Evolutionary conservation across 2,113 vertebrate species (phyloP).

Genomic region (Struthio camelus): DNA sequence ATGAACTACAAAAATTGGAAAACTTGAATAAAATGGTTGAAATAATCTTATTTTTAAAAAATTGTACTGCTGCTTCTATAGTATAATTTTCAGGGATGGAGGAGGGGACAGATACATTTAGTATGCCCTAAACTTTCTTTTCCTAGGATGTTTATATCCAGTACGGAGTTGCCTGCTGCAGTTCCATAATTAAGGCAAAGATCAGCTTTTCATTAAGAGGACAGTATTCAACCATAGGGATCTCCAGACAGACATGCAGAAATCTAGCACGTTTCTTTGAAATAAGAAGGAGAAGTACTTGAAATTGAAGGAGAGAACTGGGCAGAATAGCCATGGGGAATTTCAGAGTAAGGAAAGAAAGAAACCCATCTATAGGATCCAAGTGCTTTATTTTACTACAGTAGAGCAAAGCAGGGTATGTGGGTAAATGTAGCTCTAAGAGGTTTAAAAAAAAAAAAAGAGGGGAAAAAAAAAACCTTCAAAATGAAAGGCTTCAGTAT

Average conservation of each 20-base stretch:
- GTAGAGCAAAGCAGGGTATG: neutral
- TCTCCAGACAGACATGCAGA: neutral
- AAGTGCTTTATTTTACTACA: neutral
- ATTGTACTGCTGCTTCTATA: fast-evolving
- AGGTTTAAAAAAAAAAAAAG: neutral
- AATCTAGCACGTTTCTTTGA: neutral
- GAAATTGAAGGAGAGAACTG: neutral
- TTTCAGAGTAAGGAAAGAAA: neutral
- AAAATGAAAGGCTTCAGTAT: neutral
- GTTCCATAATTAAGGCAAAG: neutral
- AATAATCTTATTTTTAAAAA: neutral
- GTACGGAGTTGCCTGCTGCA: neutral
- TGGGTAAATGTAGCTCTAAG: neutral
- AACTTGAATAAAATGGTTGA: neutral
- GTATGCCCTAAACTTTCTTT: fast-evolving
- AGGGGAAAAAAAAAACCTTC: too few relatives aligned
- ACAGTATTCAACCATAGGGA: neutral
- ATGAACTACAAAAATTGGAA: neutral
- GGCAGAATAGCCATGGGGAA: neutral
- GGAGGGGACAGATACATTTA: neutral
- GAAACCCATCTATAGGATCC: neutral
- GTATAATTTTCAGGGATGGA: neutral
- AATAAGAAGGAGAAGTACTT: neutral
- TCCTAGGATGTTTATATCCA: neutral
- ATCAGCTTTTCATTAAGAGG: neutral